A percentile compares a stretch with the other conserved stretches of the same genome.
These are phyloP conservation scores for Rhadinocentrus ornatus DNA, from an alignment of 2,797 vertebrate genomes.

Conservation along the genomic window DNA sequence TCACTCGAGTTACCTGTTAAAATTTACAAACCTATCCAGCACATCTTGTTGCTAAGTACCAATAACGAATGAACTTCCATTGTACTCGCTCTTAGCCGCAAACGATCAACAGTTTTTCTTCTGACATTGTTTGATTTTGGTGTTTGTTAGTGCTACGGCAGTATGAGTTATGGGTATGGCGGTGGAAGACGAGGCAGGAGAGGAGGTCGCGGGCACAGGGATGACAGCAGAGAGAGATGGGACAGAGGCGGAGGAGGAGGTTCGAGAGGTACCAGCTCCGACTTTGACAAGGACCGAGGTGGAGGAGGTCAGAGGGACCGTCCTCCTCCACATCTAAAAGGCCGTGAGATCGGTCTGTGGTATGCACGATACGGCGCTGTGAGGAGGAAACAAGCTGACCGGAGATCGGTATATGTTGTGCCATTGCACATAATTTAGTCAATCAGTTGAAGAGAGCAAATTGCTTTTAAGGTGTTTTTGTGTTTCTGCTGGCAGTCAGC, in stretches of 20 bases:
- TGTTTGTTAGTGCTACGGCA: background rate
- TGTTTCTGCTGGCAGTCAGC: background rate
- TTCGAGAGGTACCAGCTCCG: conserved; percentile 61
- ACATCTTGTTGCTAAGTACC: background rate
- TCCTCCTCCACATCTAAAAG: conserved; percentile 91
- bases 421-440: background rate
- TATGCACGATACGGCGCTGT: conserved; percentile 91
- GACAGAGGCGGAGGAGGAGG: conserved; percentile 61
- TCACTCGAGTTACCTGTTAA: background rate
- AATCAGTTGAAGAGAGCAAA: background rate
- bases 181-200: conserved; percentile 71
- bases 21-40: background rate
- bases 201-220: conserved; percentile 68
- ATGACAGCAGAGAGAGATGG: conserved; percentile 76
- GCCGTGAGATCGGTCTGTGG: conserved; percentile 95
- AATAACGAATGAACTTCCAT: background rate
- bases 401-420: conserved; percentile 79
- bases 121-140: background rate
- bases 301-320: conserved; percentile 81
- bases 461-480: background rate
- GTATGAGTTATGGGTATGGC: conserved; percentile 79
- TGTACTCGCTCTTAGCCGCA: background rate
- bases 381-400: conserved; percentile 86
- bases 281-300: conserved; percentile 68
- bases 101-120: background rate